These are phyloP conservation scores for Arbacia lixula DNA, from an alignment of 53 echinoderm and acorn worm species.

Conservation along the genomic window DNA sequence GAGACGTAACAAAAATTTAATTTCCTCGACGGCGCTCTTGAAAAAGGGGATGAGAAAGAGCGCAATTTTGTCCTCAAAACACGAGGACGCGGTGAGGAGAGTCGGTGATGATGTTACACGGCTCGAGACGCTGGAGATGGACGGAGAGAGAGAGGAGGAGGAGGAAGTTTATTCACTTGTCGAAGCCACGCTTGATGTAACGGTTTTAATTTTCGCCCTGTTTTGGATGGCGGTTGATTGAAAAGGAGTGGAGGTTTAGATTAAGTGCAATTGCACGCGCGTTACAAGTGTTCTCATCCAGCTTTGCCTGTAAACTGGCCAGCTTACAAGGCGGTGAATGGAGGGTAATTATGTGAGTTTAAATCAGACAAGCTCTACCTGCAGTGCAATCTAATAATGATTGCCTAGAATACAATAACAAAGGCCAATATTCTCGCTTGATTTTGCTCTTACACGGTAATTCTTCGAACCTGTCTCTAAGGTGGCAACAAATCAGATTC, in stretches of 20 bases:
- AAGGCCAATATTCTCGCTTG: too few species aligned
- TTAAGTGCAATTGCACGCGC: conserved; percentile 2
- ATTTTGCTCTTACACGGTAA: too few species aligned
- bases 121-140: background rate
- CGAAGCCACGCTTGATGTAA: conserved; percentile 19
- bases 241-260: conserved; percentile 53
- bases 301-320: background rate
- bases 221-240: conserved; percentile 25
- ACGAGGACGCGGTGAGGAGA: conserved; percentile 10
- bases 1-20: conserved; percentile 58
- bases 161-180: conserved; percentile 42
- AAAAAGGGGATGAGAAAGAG: conserved; percentile 30
- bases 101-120: conserved; percentile 40
- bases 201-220: conserved; percentile 50
- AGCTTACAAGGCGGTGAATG: conserved; percentile 18
- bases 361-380: too few species aligned
- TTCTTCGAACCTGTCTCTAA: too few species aligned
- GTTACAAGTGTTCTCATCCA: background rate
- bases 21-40: conserved; percentile 51
- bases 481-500: too few species aligned
- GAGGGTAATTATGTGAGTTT: conserved; percentile 35
- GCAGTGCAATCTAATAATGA: too few species aligned
- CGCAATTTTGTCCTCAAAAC: conserved; percentile 39
- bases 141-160: conserved; percentile 11
- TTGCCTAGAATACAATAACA: too few species aligned